phyloP scores from a whole-genome alignment of 2,797 vertebrate genomes.

The Poeciliopsis paucimaculata region DNA sequence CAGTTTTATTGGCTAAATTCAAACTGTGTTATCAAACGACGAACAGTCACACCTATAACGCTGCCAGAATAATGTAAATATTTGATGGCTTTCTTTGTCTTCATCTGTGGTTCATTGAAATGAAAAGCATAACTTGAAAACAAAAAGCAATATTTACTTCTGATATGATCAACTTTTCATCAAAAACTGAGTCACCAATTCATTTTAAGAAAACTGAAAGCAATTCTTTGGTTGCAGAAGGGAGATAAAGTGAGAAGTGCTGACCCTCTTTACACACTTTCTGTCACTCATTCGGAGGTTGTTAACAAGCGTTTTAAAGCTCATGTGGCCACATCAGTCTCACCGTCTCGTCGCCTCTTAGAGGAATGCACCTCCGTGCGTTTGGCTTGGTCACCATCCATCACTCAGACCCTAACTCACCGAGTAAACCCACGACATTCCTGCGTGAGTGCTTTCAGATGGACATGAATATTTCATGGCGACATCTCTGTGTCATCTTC shows the following conservation, averaged over 20 bases:
- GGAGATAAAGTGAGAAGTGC: background rate
- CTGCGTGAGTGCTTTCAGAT: constrained; percentile 66
- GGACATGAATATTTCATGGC: constrained; percentile 77
- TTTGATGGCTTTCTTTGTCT: constrained; percentile 10
- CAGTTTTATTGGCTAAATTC: background rate
- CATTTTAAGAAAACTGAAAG: background rate
- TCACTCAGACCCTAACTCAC: constrained; percentile 51
- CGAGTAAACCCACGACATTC: constrained; percentile 59
- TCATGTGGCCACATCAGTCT: constrained; percentile 10
- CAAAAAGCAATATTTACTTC: background rate
- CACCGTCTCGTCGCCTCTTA: constrained; percentile 21
- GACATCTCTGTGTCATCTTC: constrained; percentile 62
- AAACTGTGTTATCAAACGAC: background rate
- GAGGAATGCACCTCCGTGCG: constrained; percentile 22
- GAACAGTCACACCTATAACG: background rate
- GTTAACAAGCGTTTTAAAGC: constrained; percentile 20
- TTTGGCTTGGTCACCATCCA: constrained; percentile 62
- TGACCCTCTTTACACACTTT: constrained; percentile 4
- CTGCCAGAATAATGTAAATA: background rate
- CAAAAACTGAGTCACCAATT: background rate
- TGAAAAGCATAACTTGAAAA: background rate
- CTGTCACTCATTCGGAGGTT: background rate
- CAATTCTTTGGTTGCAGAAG: background rate
- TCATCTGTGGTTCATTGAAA: background rate
- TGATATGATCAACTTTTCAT: background rate